These are phyloP conservation scores for Drosophila recens DNA, from an alignment of 2,888 invertebrate species.

Conservation along the genomic window DNA sequence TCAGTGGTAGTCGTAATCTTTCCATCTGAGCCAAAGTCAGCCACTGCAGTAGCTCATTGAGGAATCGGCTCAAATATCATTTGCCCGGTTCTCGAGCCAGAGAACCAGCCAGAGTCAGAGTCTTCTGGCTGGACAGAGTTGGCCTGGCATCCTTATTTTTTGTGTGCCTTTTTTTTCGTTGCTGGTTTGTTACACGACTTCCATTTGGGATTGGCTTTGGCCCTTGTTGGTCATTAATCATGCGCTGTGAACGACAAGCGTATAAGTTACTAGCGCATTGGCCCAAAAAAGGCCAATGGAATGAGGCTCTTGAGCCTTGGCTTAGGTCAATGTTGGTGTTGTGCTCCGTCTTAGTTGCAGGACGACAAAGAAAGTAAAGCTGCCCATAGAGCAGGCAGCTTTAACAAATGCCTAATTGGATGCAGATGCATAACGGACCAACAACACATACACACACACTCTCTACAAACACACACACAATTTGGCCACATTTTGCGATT, in stretches of 20 bases:
- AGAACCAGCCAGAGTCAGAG: slow-evolving; percentile 21
- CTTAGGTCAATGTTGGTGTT: slow-evolving; percentile 32
- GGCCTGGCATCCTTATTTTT: slow-evolving; percentile 59
- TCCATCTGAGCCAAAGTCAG: slow-evolving; percentile 37
- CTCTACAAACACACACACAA: slow-evolving; percentile 1
- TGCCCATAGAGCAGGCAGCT: slow-evolving; percentile 19
- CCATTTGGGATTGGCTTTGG: slow-evolving; percentile 73
- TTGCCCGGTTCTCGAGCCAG: slow-evolving; percentile 44
- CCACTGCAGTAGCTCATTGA: slow-evolving; percentile 73
- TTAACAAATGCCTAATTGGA: slow-evolving; percentile 77
- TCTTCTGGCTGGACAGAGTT: slow-evolving; percentile 15
- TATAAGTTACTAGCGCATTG: slow-evolving; percentile 79
- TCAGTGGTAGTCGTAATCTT: slow-evolving; percentile 45
- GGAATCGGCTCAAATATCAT: slow-evolving; percentile 72
- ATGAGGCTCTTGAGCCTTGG: slow-evolving; percentile 51
- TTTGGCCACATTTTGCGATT: slow-evolving; percentile 36
- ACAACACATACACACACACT: slow-evolving; percentile 21
- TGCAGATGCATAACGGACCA: slow-evolving; percentile 70
- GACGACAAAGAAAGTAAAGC: slow-evolving; percentile 47
- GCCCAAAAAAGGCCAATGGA: slow-evolving; percentile 79
- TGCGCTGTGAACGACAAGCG: slow-evolving; percentile 80
- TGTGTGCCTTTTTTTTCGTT: slow-evolving; percentile 29
- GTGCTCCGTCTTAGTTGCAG: slow-evolving; percentile 14
- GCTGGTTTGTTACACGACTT: slow-evolving; percentile 46
- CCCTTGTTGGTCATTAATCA: slow-evolving; percentile 84